Evolutionary conservation across 1,140 invertebrate species (phyloP).

Genomic region (Lerema accius): DNA sequence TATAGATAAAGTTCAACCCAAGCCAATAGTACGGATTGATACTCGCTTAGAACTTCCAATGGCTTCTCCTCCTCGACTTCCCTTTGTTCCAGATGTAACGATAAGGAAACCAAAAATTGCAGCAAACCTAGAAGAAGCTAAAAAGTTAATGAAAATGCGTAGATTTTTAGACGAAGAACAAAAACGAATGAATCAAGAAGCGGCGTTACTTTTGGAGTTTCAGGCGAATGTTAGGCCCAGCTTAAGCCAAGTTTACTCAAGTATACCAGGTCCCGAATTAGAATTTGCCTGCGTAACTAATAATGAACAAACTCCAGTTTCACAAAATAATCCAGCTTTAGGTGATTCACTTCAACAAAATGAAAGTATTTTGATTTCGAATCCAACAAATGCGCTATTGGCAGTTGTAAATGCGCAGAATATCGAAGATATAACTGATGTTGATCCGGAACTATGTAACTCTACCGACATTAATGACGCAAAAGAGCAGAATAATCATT

Average conservation of each 20-base stretch:
- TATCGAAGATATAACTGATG: slow-evolving; percentile 19
- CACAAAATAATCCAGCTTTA: slow-evolving; percentile 12
- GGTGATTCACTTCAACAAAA: slow-evolving; percentile 16
- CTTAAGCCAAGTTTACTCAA: slow-evolving; percentile 76
- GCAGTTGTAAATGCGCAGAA: slow-evolving; percentile 28
- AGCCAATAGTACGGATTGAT: slow-evolving; percentile 66
- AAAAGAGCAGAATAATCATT: background rate
- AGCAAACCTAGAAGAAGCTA: slow-evolving; percentile 84
- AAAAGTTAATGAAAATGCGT: slow-evolving; percentile 85
- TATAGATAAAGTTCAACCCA: slow-evolving; percentile 43
- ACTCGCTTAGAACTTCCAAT: slow-evolving; percentile 64
- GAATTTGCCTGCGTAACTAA: slow-evolving; percentile 72
- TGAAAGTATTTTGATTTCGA: slow-evolving; percentile 28
- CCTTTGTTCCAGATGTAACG: slow-evolving; percentile 65
- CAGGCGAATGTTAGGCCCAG: slow-evolving; percentile 76
- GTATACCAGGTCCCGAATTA: slow-evolving; percentile 75
- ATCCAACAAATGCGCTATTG: slow-evolving; percentile 26
- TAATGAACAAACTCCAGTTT: slow-evolving; percentile 37
- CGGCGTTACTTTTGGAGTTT: slow-evolving; percentile 75
- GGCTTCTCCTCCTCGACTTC: slow-evolving; percentile 52
- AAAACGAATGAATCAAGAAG: slow-evolving; percentile 80
- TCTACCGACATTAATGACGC: slow-evolving; percentile 26
- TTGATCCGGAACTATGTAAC: slow-evolving; percentile 18
- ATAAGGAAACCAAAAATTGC: slow-evolving; percentile 85
- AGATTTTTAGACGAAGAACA: slow-evolving; percentile 84